phyloP scores from a whole-genome alignment of 2,888 invertebrate genomes.

The Cyaniris semiargus region DNA sequence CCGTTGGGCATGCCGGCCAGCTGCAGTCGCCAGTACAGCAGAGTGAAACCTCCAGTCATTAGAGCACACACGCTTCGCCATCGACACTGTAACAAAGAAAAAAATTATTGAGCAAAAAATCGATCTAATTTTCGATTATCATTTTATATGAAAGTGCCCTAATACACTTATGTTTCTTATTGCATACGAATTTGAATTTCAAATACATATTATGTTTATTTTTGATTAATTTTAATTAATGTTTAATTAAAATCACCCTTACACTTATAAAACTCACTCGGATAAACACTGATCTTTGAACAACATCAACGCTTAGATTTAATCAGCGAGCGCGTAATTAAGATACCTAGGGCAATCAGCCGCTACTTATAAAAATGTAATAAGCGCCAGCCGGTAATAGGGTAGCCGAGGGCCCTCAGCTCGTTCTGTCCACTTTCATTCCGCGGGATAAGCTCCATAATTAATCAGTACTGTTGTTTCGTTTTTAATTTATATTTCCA shows the following conservation, averaged over 20 bases:
- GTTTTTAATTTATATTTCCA: constrained; percentile 1
- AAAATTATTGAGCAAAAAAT: constrained; percentile 28
- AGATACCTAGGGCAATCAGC: constrained; percentile 24
- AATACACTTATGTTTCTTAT: too few relatives aligned
- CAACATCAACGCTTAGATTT: constrained; percentile 12
- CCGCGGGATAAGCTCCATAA: constrained; percentile 28
- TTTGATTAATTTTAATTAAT: too few relatives aligned
- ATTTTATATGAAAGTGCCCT: not conserved
- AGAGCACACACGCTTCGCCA: constrained; percentile 86
- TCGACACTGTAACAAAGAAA: constrained; percentile 83
- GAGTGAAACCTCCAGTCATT: constrained; percentile 83
- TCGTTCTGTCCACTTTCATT: constrained; percentile 25
- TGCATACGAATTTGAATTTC: not conserved
- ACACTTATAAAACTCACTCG: not conserved
- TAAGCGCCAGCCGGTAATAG: constrained; percentile 14
- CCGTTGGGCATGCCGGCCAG: constrained; percentile 87
- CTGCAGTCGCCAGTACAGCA: constrained; percentile 88
- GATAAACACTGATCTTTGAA: not conserved
- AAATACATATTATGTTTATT: too few relatives aligned
- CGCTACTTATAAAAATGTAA: constrained; percentile 22
- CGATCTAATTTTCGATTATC: not conserved
- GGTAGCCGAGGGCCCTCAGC: constrained; percentile 11
- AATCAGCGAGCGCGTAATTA: constrained; percentile 13
- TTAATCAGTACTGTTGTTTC: constrained; percentile 18
- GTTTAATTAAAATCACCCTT: not conserved